Conservation (phyloP, 2,113 vertebrate species). For the Pseudorasbora parva region DNA sequence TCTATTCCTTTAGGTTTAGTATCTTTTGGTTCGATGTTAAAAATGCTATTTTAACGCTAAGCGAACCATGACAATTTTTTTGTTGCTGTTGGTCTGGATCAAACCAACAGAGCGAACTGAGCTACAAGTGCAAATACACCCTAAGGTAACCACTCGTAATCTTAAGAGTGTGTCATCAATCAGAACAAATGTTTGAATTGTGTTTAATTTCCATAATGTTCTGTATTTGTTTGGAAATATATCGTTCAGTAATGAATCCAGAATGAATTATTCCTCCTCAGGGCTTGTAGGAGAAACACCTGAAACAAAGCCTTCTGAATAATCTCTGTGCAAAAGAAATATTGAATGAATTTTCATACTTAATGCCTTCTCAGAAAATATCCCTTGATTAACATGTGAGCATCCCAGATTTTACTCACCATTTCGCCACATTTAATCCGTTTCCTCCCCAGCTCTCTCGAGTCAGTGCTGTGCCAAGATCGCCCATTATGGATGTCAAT, state of each 20-base stretch:
- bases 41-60: too few species aligned
- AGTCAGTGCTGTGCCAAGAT: constrained; percentile 8
- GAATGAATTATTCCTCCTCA: background rate
- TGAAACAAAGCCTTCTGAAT: background rate
- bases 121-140: too few species aligned
- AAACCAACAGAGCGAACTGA: too few species aligned
- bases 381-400: constrained; percentile 19
- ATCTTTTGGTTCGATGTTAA: too few species aligned
- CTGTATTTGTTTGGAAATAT: background rate
- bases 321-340: background rate
- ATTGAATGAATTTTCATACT: background rate
- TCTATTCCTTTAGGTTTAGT: too few species aligned
- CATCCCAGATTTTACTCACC: constrained; percentile 20
- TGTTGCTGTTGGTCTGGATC: too few species aligned
- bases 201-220: background rate
- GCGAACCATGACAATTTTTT: too few species aligned
- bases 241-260: background rate
- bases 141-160: too few species aligned
- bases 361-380: constrained; percentile 24
- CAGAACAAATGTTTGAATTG: background rate
- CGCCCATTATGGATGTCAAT: constrained; percentile 11
- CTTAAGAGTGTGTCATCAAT: background rate
- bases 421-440: constrained; percentile 14
- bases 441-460: constrained; percentile 4
- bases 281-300: constrained; percentile 5